These are phyloP conservation scores for Acanthosepion pharaonis DNA, from an alignment of 2,888 invertebrate species.

Conservation along the genomic window DNA sequence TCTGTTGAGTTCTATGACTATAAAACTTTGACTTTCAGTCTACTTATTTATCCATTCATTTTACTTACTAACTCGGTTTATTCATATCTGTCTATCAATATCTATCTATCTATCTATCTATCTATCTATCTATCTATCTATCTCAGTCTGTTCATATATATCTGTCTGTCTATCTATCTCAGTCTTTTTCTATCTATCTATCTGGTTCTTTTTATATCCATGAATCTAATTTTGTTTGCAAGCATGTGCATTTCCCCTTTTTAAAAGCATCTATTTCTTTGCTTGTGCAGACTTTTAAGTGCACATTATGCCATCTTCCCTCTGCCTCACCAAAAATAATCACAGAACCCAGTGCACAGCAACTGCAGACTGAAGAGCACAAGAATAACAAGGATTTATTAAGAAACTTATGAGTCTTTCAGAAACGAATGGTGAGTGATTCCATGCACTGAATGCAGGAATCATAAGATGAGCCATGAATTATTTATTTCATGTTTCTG, in stretches of 20 bases:
- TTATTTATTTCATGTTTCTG: constrained; percentile 33
- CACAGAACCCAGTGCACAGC: background rate
- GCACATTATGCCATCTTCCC: background rate
- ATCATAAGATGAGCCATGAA: background rate
- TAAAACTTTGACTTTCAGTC: too few relatives aligned
- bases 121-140: too few relatives aligned
- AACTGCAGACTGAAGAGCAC: background rate
- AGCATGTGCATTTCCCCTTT: background rate
- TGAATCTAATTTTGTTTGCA: too few relatives aligned
- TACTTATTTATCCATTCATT: too few relatives aligned
- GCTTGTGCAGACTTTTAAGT: background rate
- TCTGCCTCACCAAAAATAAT: background rate
- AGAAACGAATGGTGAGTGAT: background rate
- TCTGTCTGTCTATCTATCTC: too few relatives aligned
- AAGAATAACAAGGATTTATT: constrained; percentile 33
- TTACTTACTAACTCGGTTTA: too few relatives aligned
- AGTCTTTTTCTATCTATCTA: too few relatives aligned
- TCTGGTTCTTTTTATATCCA: too few relatives aligned
- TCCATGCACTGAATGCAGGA: constrained; percentile 11
- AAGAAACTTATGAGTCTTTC: background rate
- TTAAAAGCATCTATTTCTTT: background rate
- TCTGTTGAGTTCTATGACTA: too few relatives aligned
- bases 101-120: too few relatives aligned
- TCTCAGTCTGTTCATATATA: too few relatives aligned
- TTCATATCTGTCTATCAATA: too few relatives aligned